Conservation (phyloP, 2,888 invertebrate species). For the Drosophila subsilvestris region DNA sequence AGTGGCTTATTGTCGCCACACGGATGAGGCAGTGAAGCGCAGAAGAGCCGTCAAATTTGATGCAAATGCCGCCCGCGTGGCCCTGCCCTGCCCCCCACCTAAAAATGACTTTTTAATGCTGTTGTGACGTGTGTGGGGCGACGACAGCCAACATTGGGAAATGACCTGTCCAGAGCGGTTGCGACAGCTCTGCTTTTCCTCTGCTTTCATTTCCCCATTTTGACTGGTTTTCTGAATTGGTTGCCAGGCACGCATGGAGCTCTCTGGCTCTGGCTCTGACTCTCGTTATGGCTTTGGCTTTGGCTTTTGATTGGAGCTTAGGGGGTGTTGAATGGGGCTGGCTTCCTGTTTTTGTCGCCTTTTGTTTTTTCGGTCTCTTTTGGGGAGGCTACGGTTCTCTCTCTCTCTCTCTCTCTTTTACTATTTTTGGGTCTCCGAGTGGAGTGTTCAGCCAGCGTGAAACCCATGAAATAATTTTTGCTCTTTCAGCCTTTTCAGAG, state of each 20-base stretch:
- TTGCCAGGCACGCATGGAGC: constrained; percentile 37
- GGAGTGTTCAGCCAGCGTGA: constrained; percentile 24
- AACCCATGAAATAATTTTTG: constrained; percentile 43
- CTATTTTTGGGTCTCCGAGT: constrained; percentile 6
- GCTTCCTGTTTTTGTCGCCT: constrained; percentile 44
- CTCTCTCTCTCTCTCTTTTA: neutral
- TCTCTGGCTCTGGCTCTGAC: too few relatives aligned
- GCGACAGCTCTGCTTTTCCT: neutral
- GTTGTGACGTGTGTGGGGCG: neutral
- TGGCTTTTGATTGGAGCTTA: constrained; percentile 28
- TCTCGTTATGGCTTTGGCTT: constrained; percentile 2
- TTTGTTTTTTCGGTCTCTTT: constrained; percentile 20
- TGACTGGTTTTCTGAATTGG: constrained; percentile 13
- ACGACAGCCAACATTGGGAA: neutral
- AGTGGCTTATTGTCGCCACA: constrained; percentile 8
- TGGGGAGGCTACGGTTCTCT: neutral
- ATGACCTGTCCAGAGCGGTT: constrained; percentile 18
- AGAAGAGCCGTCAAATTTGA: constrained; percentile 41
- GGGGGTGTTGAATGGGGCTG: constrained; percentile 1
- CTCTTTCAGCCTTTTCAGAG: constrained; percentile 33
- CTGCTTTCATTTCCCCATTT: constrained; percentile 11
- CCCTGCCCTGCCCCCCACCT: neutral
- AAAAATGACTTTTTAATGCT: constrained; percentile 35
- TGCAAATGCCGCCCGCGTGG: constrained; percentile 25
- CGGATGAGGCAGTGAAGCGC: constrained; percentile 41